Base-by-base conservation (phyloP, 2,113 vertebrate genomes). In the Epinephelus lanceolatus region DNA sequence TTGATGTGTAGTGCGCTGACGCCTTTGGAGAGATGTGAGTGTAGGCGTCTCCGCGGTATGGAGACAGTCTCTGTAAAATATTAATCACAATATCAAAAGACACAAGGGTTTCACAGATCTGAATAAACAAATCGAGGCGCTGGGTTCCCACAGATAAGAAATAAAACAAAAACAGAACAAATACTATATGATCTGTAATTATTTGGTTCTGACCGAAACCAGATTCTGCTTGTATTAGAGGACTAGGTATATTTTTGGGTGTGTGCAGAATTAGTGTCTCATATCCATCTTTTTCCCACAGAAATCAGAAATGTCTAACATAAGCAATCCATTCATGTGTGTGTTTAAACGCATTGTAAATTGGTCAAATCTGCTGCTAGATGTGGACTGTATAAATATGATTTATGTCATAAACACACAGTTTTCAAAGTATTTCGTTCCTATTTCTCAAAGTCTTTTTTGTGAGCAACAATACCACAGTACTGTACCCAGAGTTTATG, bases 31-130 rank as follows among this genome's bases (percentile, higher is more conserved):
- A 78, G 71, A 74, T 60, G 66, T 7, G 76, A 80, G 68, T 45
- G 81, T 53, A 51, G 78, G 65, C 49, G 82, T 89, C 87, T 92
- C 91, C 2, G 65, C 91, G 89, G 88, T 84, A 87, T 45, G 80
- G 78, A 84, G 78, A 91, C 65, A 30, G 62, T 81, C 71, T 83
- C 60, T 86, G 83, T 92, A 84, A 93, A 94, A 93, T 92, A 92
- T 89, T 91, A 87, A 90, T 89, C 90, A 76, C 86, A 71, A 72
- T 79, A 85, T 93, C 82, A 88, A 91, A 91, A 66, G 70, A 81
- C 77, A 81, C 65, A 0, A 72, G 82, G 86, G 87, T 70, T 87
- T 79, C 72, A 57, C 80, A 76, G 37, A 86, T 91, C 86, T 84
- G 81, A 88, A 90, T 86, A 92, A 93, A 92, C 89, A 94, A 87